phyloP scores from a whole-genome alignment of 1,140 invertebrate species.

The Magallana angulata region DNA sequence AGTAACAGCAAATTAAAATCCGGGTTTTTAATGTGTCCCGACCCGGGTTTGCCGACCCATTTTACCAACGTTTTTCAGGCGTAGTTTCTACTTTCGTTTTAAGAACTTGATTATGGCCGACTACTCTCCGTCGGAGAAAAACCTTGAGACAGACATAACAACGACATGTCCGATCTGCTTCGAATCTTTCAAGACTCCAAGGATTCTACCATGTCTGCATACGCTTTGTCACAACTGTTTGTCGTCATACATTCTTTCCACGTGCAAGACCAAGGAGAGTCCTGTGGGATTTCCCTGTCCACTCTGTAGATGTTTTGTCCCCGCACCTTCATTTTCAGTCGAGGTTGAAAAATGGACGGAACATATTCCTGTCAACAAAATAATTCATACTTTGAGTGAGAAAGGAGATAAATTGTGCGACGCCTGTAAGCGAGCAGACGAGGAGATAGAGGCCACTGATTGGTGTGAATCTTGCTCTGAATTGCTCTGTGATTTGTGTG shows the following conservation, averaged over 20 bases:
- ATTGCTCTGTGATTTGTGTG: neutral
- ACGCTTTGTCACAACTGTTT: slow-evolving; percentile 1
- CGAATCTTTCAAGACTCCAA: neutral
- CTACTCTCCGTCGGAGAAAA: too few relatives aligned
- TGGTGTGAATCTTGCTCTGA: neutral
- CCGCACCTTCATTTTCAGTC: neutral
- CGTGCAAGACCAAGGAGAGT: neutral
- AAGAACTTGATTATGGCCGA: too few relatives aligned
- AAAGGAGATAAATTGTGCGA: neutral
- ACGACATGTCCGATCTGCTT: neutral
- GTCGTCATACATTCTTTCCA: neutral
- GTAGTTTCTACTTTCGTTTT: too few relatives aligned
- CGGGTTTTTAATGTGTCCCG: too few relatives aligned
- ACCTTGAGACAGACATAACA: neutral
- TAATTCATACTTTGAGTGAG: neutral
- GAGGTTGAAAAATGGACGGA: neutral
- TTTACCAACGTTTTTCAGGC: too few relatives aligned
- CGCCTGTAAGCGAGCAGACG: neutral
- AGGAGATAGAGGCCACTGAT: neutral
- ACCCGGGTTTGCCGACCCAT: too few relatives aligned
- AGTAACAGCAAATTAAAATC: too few relatives aligned
- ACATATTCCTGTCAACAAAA: neutral
- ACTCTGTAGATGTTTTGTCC: neutral
- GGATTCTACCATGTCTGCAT: neutral
- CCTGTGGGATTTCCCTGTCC: neutral